Evolutionary conservation across 1,140 invertebrate genomes (phyloP).

Genomic region (Drosophila lacertosa): DNA sequence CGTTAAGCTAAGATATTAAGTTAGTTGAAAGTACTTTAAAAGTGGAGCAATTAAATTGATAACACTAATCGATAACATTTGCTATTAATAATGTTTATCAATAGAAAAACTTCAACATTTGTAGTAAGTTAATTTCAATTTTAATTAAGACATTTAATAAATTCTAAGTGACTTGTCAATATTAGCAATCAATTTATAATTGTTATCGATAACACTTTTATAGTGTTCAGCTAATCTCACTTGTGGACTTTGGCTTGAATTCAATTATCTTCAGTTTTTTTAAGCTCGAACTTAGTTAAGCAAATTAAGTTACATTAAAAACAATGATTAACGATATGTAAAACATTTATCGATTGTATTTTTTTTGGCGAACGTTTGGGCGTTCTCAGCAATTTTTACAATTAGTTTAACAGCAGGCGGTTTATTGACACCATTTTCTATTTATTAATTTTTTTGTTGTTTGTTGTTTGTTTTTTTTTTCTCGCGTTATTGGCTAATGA

Average conservation of each 20-base stretch:
- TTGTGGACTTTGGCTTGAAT: background rate
- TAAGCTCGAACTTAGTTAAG: too few relatives aligned
- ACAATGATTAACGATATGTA: background rate
- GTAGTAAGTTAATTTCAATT: background rate
- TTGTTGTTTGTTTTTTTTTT: conserved; percentile 24
- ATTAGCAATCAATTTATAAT: background rate
- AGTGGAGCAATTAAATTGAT: too few relatives aligned
- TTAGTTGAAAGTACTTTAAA: too few relatives aligned
- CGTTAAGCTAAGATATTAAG: too few relatives aligned
- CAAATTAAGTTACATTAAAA: background rate
- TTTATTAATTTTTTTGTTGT: conserved; percentile 1
- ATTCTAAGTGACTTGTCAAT: too few relatives aligned
- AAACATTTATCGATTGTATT: conserved; percentile 11
- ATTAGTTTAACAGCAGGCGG: conserved; percentile 32
- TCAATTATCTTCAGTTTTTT: background rate
- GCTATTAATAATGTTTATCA: too few relatives aligned
- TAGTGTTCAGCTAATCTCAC: background rate
- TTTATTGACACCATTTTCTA: conserved; percentile 26
- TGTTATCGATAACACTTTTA: background rate
- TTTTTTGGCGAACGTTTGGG: background rate
- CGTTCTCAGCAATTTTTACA: conserved; percentile 22
- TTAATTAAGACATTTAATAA: background rate
- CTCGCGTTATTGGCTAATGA: conserved; percentile 48
- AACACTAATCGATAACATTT: too few relatives aligned
- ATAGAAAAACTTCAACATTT: background rate